phyloP scores from a whole-genome alignment of 2,888 invertebrate species.

The Drosophila bunnanda region DNA sequence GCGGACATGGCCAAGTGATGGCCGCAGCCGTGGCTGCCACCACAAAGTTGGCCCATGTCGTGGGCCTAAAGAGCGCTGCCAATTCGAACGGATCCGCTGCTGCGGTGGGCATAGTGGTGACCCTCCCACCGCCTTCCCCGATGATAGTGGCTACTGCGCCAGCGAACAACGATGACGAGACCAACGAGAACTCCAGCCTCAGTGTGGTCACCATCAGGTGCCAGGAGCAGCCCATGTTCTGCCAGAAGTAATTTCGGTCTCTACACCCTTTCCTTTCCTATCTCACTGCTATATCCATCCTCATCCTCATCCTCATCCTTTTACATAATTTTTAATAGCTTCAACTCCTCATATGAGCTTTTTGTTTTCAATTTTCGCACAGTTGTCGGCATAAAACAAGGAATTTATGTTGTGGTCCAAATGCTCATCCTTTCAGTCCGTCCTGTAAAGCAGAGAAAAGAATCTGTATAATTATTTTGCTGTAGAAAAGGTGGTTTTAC shows the following conservation, averaged over 20 bases:
- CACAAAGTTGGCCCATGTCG: slow-evolving; percentile 71
- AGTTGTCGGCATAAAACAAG: slow-evolving; percentile 65
- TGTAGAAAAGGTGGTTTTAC: background rate
- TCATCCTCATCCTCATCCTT: slow-evolving; percentile 12
- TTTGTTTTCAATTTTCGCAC: slow-evolving; percentile 66
- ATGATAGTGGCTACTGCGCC: slow-evolving; percentile 37
- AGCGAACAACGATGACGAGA: slow-evolving; percentile 45
- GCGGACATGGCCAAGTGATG: slow-evolving; percentile 59
- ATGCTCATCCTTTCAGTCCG: background rate
- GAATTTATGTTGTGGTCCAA: slow-evolving; percentile 52
- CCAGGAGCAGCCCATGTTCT: slow-evolving; percentile 65
- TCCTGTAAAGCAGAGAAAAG: background rate
- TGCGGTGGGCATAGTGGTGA: slow-evolving; percentile 3
- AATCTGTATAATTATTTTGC: background rate
- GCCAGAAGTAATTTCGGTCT: slow-evolving; percentile 70
- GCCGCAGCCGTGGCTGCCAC: slow-evolving; percentile 67
- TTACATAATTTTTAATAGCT: slow-evolving; percentile 51
- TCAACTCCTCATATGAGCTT: slow-evolving; percentile 53
- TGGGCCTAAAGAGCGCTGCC: slow-evolving; percentile 60
- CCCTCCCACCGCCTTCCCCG: slow-evolving; percentile 1
- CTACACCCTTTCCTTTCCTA: slow-evolving; percentile 24
- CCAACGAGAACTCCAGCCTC: slow-evolving; percentile 56
- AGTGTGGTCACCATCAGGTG: slow-evolving; percentile 66
- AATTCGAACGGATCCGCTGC: slow-evolving; percentile 43
- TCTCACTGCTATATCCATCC: background rate